Evolutionary conservation across 2,113 vertebrate species (phyloP), one percentile per base, ranked within the genome.

Genomic region (Hepsetus odoe): DNA sequence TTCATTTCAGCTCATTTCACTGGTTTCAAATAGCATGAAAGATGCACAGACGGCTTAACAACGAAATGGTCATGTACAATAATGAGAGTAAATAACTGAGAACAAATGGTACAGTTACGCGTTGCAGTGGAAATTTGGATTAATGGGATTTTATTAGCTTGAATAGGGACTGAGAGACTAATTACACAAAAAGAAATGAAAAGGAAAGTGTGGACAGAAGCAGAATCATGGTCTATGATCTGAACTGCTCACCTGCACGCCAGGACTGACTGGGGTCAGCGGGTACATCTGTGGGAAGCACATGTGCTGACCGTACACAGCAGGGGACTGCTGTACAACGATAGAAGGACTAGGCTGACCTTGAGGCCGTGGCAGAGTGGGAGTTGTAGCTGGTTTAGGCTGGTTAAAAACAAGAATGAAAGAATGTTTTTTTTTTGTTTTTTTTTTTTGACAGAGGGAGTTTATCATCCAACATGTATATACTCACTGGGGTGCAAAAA

Each of bases 281-380:
- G 98, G 97, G 90, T 99, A 99, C 95, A 99, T 97, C 94, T 98
- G 97, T 82, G 97, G 95, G 90, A 98, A 98, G 93, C 96, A 99
- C 85, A 99, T 95, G 2, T 96, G 93, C 79, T 98, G 97, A 42
- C 96, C 93, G 82, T 99, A 99, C 46, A 99, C 94, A 5, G 97
- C 85, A 22, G 93, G 96, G 77, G 96, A 95, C 87, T 98, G 98
- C 86, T 96, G 98, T 3, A 97, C 95, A 91, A 99, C 91, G 83
- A 99, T 96, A 75, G 98, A 99, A 55, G 98, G 98, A 90, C 98
- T 99, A 18, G 96, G 96, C 46, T 99, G 98, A 88, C 96, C 96
- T 92, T 97, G 98, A 6, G 98, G 97, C 77, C 98, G 94, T 66
- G 97, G 95, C 0, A 96, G 97, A 14, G 97, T 98, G 2, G 97